Evolutionary conservation across 2,797 vertebrate species (phyloP), one percentile per base, ranked within the genome.

Genomic region (Neostethus bicornis): DNA sequence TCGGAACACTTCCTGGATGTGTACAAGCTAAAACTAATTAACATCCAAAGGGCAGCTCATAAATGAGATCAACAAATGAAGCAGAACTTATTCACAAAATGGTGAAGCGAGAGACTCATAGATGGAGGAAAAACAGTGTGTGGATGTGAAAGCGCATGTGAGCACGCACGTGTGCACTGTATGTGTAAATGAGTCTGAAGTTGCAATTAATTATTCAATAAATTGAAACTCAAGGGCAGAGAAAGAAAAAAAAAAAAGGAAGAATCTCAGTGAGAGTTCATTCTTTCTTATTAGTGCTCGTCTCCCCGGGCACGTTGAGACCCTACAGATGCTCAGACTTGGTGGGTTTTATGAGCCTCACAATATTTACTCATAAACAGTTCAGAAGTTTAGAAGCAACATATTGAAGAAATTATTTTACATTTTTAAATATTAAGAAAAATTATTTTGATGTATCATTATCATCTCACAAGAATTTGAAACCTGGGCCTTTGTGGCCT

Each of bases 161-260:
- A 29, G 46, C 13, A 14, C 17, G 28, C 0, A n/a, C 3, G 55
- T 29, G 42, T 35, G 44, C 26, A 25, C 26, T 48, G 56, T 51
- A 61, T 41, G 66, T 53, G 65, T 38, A 67, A 71, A 74, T 77
- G 56, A 66, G 63, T 44, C 41, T 3, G 41, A 70, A 62, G 39
- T n/a, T 9, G 44, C 62, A 57, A 79, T 85, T 80, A 63, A 87
- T 86, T 83, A 83, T 79, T 84, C 70, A 84, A 58, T 80, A 68
- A 79, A 76, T 60, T 4, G 29, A 56, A 72, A 61, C 75, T 65
- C 48, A 60, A 58, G 70, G 71, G 59, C 55, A 53, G 48, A 14
- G 50, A 21, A 37, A 59, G 70, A 67, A 63, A 54, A 55, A 64
- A 65, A 65, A 53, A 73, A 67, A 53, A 61, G 39, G 29, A 0